Conservation (phyloP, 37 sponge, comb jelly and placozoan genomes). For the Haliclona indistincta region DNA sequence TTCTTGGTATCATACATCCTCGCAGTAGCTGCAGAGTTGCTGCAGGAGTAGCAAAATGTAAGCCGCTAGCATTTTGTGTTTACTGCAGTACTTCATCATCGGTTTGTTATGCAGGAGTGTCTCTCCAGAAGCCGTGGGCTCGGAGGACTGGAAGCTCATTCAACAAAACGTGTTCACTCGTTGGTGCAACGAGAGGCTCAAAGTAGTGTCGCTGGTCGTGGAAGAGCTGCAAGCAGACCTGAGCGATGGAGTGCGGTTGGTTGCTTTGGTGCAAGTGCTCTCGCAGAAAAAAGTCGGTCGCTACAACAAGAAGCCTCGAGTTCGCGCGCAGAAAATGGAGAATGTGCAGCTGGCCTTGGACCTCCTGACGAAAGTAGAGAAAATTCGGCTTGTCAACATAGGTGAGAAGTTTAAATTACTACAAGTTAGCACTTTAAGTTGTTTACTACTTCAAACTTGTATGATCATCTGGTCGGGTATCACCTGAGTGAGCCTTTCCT, state of each 20-base stretch:
- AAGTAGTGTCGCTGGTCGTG: slow-evolving; percentile 29
- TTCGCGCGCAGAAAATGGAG: slow-evolving; percentile 71
- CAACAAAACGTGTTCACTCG: slow-evolving; percentile 88
- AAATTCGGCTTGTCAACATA: slow-evolving; percentile 58
- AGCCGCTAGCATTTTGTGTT: too few species aligned
- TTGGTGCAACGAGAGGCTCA: slow-evolving; percentile 87
- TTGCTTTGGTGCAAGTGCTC: slow-evolving; percentile 70
- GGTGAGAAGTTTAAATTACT: too few species aligned
- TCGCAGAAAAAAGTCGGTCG: slow-evolving; percentile 54
- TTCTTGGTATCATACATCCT: too few species aligned
- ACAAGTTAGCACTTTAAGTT: too few species aligned
- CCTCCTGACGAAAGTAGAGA: slow-evolving; percentile 41
- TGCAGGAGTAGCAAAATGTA: too few species aligned
- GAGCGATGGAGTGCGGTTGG: slow-evolving; percentile 73
- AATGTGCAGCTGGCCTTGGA: slow-evolving; percentile 67
- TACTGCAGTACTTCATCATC: too few species aligned
- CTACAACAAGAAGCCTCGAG: slow-evolving; percentile 54
- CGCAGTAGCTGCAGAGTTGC: too few species aligned
- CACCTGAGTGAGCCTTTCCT: too few species aligned
- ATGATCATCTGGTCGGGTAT: too few species aligned
- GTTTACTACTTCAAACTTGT: too few species aligned
- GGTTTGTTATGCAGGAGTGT: too few species aligned
- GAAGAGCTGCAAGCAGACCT: slow-evolving; percentile 57
- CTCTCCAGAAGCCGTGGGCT: too few species aligned
- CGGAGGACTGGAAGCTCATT: slow-evolving; percentile 85